Conservation (phyloP, 2,797 vertebrate genomes). For the Knipowitschia caucasica region DNA sequence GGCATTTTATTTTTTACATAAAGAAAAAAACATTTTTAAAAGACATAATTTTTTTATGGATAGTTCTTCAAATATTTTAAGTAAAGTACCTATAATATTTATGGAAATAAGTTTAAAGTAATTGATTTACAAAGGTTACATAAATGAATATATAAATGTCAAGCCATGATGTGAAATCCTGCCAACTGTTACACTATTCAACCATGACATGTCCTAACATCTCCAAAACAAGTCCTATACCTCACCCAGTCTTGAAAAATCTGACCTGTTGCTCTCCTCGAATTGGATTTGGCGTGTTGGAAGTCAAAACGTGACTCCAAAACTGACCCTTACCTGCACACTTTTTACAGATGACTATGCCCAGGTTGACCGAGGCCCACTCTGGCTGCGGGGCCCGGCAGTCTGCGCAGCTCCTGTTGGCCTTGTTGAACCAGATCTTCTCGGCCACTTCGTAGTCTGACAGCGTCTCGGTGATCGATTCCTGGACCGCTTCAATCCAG, state of each 20-base stretch:
- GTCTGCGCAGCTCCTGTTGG: constrained; percentile 92
- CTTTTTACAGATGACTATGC: constrained; percentile 95
- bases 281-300: not conserved
- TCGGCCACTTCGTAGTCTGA: constrained; percentile 98
- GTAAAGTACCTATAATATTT: no score
- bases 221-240: no score
- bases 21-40: no score
- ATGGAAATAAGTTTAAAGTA: no score
- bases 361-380: constrained; percentile 97
- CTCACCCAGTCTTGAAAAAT: not conserved
- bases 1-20: no score
- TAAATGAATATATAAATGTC: no score
- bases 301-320: not conserved
- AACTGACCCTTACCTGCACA: constrained; percentile 88
- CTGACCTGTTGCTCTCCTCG: not conserved
- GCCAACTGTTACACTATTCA: no score
- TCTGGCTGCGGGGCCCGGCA: constrained; percentile 84
- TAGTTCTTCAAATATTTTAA: no score
- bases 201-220: no score
- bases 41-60: no score
- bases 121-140: no score
- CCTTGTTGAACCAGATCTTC: constrained; percentile 98
- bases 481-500: constrained; percentile 93
- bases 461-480: constrained; percentile 93
- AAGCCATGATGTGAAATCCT: no score